Conservation (phyloP, 1,140 invertebrate species). For the Triops longicaudatus region DNA sequence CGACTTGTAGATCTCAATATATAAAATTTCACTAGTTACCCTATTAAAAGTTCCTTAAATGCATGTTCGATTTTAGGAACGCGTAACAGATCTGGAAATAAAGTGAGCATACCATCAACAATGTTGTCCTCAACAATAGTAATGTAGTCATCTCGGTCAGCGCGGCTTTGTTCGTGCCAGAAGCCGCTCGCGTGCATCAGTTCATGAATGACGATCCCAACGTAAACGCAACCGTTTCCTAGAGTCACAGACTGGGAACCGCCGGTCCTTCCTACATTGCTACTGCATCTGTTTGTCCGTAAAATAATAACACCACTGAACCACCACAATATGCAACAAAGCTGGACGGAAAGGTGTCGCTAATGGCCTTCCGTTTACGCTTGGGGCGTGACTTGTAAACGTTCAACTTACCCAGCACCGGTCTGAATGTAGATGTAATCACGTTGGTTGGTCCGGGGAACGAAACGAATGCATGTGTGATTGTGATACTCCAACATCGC, state of each 20-base stretch:
- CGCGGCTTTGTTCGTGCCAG: conserved; percentile 56
- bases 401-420: conserved; percentile 31
- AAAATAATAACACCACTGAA: neutral
- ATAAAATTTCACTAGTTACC: no score
- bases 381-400: no score
- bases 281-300: conserved; percentile 26
- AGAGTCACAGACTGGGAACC: conserved; percentile 47
- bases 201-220: conserved; percentile 54
- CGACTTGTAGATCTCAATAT: no score
- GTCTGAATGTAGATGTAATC: conserved; percentile 45
- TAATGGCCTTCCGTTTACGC: neutral
- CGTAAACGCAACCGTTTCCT: conserved; percentile 43
- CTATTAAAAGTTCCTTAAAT: no score
- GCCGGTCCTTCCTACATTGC: conserved; percentile 43
- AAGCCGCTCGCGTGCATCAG: conserved; percentile 58
- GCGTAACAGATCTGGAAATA: neutral
- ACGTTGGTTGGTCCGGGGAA: conserved; percentile 43
- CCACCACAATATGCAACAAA: neutral
- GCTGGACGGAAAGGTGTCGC: neutral
- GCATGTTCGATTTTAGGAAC: no score
- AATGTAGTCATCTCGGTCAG: conserved; percentile 55
- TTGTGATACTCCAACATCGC: conserved; percentile 48
- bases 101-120: conserved; percentile 36
- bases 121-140: conserved; percentile 56
- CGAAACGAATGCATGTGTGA: conserved; percentile 52